Base-by-base conservation (phyloP, 2,888 invertebrate genomes). In the Metellina segmentata region DNA sequence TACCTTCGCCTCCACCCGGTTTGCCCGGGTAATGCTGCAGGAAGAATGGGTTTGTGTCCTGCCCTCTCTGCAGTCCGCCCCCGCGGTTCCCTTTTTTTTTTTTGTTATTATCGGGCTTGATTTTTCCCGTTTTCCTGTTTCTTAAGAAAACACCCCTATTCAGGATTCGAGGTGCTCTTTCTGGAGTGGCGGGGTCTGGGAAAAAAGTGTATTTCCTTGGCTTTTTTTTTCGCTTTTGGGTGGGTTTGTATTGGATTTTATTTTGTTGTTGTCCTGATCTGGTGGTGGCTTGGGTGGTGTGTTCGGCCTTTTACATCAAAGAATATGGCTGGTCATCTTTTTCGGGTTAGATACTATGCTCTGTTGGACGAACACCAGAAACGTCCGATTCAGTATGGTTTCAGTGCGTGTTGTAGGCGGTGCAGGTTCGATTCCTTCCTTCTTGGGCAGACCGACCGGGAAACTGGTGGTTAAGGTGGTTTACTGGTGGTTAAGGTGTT, bases 131-230 rank as follows among this genome's bases (percentile, higher is more conserved):
- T 61, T 75, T 34, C 11, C 34, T 34, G 20, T 48, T 7, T 9
- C 75, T 75, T 75, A 16, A 75, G 48, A 75, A 75, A 75, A 75
- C 75, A 75, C 75, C 75, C 34, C 75, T 48, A 75, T 20, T 5
- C 16, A 48, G 20, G 48, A 75, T 48, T n/a, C 9, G 7, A 7
- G 71, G 19, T 71, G n/a, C 71, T 11, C 16, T n/a, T 71, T 71
- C 20, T 71, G 71, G 71, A 71, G 71, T 34, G 34, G 4, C 34
- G 34, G 34, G 34, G 34, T 34, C 1, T 34, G 16, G 9, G 61
- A 16, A 61, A 61, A 61, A 61, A 61, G 61, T 61, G 61, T 61
- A 61, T 61, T 61, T 61, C 61, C 61, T 16, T 11, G 61, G 61
- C 11, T 61, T 61, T 61, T 61, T 61, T 61, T 61, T 0, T 7